A percentile compares a stretch with the other conserved stretches of the same genome.
Evolutionary conservation across 2,113 vertebrate species (phyloP).

Genomic region (Actenoides lindsayi): DNA sequence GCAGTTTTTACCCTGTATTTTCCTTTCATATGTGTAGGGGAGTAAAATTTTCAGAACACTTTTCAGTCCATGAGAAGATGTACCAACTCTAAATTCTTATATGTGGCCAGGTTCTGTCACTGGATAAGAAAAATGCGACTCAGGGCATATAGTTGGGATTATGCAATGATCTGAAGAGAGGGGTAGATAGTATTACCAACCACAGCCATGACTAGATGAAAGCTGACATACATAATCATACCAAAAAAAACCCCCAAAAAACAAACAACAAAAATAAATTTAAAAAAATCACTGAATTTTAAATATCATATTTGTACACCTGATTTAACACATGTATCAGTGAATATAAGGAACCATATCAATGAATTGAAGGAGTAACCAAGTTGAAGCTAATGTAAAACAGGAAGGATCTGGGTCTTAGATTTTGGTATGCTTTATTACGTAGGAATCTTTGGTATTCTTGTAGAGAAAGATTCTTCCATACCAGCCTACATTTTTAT

Average conservation of each 20-base stretch:
- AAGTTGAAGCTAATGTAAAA: background rate
- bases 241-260: too few relatives aligned
- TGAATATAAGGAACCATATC: background rate
- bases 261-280: too few relatives aligned
- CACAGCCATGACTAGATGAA: background rate
- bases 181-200: background rate
- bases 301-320: background rate
- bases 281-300: background rate
- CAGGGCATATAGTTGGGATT: background rate
- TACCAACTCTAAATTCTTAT: background rate
- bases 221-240: background rate
- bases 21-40: background rate
- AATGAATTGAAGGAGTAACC: background rate
- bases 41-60: background rate
- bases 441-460: background rate
- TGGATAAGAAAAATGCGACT: background rate
- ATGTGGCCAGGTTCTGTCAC: background rate
- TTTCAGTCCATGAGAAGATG: background rate
- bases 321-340: background rate
- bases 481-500: background rate
- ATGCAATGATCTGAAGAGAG: background rate
- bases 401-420: background rate
- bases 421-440: background rate
- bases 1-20: background rate
- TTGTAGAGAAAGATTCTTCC: background rate